phyloP scores from a whole-genome alignment of 2,888 invertebrate genomes.

The Subacronicta megacephala region DNA sequence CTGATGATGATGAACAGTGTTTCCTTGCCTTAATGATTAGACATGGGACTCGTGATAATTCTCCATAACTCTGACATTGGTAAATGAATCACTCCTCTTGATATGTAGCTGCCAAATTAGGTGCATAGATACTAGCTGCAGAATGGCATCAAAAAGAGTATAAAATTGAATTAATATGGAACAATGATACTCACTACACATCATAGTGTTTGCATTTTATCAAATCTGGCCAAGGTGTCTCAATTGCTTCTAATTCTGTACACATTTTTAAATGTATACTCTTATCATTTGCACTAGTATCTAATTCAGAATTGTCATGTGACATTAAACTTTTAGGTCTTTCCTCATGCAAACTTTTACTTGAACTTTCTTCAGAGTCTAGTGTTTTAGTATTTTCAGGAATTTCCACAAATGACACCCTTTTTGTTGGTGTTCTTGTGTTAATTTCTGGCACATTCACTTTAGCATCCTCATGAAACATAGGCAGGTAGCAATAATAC shows the following conservation, averaged over 20 bases:
- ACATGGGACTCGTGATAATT: too few relatives aligned
- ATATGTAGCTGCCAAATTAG: too few relatives aligned
- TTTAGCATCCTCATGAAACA: slow-evolving; percentile 81
- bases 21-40: too few relatives aligned
- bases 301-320: slow-evolving; percentile 64
- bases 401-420: slow-evolving; percentile 80
- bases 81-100: too few relatives aligned
- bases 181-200: slow-evolving; percentile 90
- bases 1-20: too few relatives aligned
- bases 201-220: slow-evolving; percentile 91
- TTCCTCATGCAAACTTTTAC: slow-evolving; percentile 36
- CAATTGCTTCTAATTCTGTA: slow-evolving; percentile 76
- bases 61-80: too few relatives aligned
- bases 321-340: slow-evolving; percentile 38
- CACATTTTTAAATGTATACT: slow-evolving; percentile 75
- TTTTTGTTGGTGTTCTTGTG: slow-evolving; percentile 79
- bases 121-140: too few relatives aligned
- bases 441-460: slow-evolving; percentile 67
- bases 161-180: background rate
- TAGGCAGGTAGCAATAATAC: slow-evolving; percentile 87
- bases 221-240: slow-evolving; percentile 90
- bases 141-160: too few relatives aligned
- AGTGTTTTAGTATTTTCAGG: slow-evolving; percentile 60
- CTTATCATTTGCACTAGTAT: slow-evolving; percentile 73
- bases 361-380: slow-evolving; percentile 29